phyloP scores from a whole-genome alignment of 2,113 vertebrate species.

The Protobothrops mucrosquamatus region DNA sequence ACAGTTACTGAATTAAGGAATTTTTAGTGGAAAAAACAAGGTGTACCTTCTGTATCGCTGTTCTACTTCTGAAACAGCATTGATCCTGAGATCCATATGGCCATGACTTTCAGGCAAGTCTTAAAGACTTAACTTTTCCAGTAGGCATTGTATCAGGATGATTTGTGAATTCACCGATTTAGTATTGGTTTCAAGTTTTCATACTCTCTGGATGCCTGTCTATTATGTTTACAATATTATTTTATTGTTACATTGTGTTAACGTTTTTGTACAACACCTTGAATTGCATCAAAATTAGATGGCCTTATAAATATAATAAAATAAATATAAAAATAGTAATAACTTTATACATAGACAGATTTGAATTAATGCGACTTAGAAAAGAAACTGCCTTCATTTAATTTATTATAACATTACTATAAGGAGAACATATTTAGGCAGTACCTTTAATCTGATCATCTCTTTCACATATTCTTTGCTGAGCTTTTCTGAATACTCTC shows the following conservation, averaged over 20 bases:
- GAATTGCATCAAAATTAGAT: not conserved
- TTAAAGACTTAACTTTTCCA: not conserved
- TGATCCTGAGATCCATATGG: not conserved
- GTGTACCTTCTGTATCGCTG: not conserved
- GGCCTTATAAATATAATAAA: not conserved
- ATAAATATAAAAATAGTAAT: not conserved
- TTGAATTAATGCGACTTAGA: not conserved
- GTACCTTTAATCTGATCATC: conserved; percentile 90
- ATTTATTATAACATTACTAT: not conserved
- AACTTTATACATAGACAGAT: not conserved
- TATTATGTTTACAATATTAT: not conserved
- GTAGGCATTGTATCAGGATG: not conserved
- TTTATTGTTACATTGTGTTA: not conserved
- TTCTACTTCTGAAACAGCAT: not conserved
- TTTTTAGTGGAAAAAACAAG: not conserved
- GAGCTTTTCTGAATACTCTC: conserved; percentile 96
- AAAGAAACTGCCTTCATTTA: not conserved
- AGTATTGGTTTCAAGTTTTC: not conserved
- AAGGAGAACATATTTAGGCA: not conserved
- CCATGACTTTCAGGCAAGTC: not conserved
- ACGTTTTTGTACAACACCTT: not conserved
- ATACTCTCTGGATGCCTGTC: not conserved
- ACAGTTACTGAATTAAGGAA: not conserved
- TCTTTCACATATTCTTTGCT: conserved; percentile 87
- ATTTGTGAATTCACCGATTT: not conserved